Base-by-base conservation (phyloP, 2,888 invertebrate species). In the Ennomos quercinarius region DNA sequence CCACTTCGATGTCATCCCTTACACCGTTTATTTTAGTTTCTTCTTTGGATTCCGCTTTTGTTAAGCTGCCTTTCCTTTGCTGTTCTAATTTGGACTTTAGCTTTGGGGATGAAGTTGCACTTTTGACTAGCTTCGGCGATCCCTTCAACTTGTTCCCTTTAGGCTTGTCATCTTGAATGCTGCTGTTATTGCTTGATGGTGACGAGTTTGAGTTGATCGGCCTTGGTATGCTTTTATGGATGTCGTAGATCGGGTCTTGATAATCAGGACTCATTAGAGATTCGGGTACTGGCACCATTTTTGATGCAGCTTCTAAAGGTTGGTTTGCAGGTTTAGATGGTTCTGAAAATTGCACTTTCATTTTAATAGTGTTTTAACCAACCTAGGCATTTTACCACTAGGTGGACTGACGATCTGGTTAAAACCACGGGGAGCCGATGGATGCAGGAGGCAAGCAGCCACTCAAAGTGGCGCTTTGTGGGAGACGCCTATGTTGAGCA, bases 271-370 rank as follows among this genome's bases (percentile, higher is more conserved):
- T 97, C 96, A 97, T 97, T 1, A 97, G 89, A 0, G 97, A 96
- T 81, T 97, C 97, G 0, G 97, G 97, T 35, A 97, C 97, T 0
- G 97, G 97, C 0, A 97, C 96, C 93, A 97, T 95, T 87, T 97
- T 97, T 0, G 97, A 96, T 9, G 97, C 96, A 9, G 97, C 96
- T 76, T 96, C 96, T 60, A 97, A 83, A 0, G 96, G 95, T 46
- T 93, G 93, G 73, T 93, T 92, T 1, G 80, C 77, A 3, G 85
- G 84, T 66, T 86, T 90, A 2, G 73, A 61, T 62, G 69, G 67
- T 13, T 75, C 77, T 76, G 68, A 51, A 59, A 38, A 27, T 3
- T 27, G 6, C 4, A 17, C 0, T 6, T 6, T 27, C 4, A 27
- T 27, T 6, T 27, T 27, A 27, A 5, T 27, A 27, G 6, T 17